Percentiles rank a stretch among this genome's conserved stretches.
Evolutionary conservation across 2,113 vertebrate species (phyloP).

Genomic region (Macrotis lagotis): DNA sequence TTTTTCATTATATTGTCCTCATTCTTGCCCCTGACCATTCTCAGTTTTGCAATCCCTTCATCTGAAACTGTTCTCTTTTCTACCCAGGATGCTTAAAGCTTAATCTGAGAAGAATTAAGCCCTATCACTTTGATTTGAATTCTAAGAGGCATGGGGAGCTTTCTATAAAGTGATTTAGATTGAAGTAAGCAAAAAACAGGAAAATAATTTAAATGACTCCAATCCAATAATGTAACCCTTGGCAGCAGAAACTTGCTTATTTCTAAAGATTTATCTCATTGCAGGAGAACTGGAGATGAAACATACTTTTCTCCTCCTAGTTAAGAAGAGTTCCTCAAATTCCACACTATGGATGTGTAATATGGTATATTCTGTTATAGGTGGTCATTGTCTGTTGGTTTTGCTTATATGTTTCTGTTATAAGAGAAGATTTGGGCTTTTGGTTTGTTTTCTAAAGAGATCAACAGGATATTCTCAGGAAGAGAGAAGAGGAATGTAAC

Average conservation of each 20-base stretch:
- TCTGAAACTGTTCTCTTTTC: not conserved
- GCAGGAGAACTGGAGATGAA: not conserved
- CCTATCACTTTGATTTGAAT: not conserved
- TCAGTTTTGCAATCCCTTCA: not conserved
- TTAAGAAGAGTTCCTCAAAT: too few species aligned
- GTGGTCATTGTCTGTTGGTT: not conserved
- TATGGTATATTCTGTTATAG: not conserved
- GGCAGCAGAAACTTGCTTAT: not conserved
- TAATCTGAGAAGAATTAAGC: not conserved
- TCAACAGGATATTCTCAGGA: not conserved
- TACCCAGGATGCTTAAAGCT: not conserved
- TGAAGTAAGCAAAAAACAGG: not conserved
- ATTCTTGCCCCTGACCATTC: not conserved
- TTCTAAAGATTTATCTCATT: not conserved
- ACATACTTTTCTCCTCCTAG: not conserved
- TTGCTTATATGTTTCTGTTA: not conserved
- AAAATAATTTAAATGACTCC: not conserved
- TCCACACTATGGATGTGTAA: not conserved
- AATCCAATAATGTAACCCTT: not conserved
- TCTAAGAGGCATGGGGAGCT: not conserved
- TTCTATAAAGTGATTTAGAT: not conserved
- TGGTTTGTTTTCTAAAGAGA: not conserved
- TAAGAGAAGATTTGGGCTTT: not conserved
- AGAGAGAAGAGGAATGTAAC: not conserved
- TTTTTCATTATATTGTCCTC: not conserved